These are phyloP conservation scores for Jaculus jaculus DNA, from an alignment of 2,113 vertebrate genomes.

Conservation along the genomic window DNA sequence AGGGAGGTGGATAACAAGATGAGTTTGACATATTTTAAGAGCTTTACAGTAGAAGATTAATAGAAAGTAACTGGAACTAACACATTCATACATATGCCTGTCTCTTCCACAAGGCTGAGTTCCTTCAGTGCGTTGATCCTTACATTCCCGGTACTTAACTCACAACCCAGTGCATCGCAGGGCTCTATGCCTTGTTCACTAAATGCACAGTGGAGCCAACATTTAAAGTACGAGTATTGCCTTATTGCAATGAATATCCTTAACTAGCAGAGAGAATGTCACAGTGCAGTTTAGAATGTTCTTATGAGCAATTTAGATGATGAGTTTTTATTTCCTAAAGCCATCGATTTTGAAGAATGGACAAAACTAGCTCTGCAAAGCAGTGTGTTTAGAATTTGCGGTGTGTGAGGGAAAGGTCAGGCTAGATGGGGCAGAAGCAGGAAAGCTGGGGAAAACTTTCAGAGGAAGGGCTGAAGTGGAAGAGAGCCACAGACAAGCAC, in stretches of 20 bases:
- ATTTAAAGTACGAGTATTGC: neutral
- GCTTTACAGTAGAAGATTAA: neutral
- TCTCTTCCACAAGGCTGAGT: neutral
- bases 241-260: neutral
- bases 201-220: neutral
- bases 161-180: neutral
- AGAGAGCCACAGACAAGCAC: neutral
- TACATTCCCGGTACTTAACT: neutral
- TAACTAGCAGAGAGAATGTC: neutral
- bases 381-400: neutral
- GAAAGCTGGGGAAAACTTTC: neutral
- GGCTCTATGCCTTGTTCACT: neutral
- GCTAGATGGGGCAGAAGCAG: neutral
- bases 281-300: neutral
- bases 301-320: neutral
- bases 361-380: neutral
- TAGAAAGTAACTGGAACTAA: neutral
- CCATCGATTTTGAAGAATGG: neutral
- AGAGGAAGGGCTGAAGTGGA: neutral
- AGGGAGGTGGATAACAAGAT: neutral
- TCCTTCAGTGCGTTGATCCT: neutral
- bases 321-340: neutral
- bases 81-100: neutral
- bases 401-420: neutral
- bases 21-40: neutral